Percentiles rank a stretch among this genome's conserved stretches.
Conservation (phyloP, 2,888 invertebrate genomes). For the Agonopterix heracliana region DNA sequence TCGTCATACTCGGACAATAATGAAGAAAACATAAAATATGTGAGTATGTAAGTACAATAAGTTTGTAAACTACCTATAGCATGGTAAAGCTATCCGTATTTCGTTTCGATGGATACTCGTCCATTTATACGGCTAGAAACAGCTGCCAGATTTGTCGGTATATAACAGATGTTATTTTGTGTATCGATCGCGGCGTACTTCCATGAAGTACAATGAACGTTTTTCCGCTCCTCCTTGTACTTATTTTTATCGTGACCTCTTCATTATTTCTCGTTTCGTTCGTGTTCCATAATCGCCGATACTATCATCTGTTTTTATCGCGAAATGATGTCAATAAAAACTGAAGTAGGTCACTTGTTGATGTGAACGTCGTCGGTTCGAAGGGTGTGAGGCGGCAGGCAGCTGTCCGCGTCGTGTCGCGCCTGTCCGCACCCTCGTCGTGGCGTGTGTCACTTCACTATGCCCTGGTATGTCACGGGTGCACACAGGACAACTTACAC, state of each 20-base stretch:
- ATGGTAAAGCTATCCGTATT: too few species aligned
- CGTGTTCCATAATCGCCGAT: slow-evolving; percentile 12
- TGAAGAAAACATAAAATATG: too few species aligned
- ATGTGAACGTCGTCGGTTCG: slow-evolving; percentile 16
- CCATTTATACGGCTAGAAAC: too few species aligned
- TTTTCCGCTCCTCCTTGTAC: neutral
- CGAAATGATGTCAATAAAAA: slow-evolving; percentile 21
- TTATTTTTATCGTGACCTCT: slow-evolving; percentile 6
- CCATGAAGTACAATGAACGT: too few species aligned
- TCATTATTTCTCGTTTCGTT: slow-evolving; percentile 8
- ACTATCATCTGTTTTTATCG: slow-evolving; percentile 19
- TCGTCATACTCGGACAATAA: too few species aligned
- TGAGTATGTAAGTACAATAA: too few species aligned
- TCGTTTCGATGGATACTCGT: too few species aligned
- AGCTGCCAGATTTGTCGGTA: too few species aligned
- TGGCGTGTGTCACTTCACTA: slow-evolving; percentile 1
- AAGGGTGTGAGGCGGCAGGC: slow-evolving; percentile 7
- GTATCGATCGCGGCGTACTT: too few species aligned
- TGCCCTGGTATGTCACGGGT: neutral
- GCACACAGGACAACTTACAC: too few species aligned
- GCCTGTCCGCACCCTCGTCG: neutral
- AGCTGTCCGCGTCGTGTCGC: neutral
- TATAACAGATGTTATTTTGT: too few species aligned
- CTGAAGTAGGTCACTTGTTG: slow-evolving; percentile 47
- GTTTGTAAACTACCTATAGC: too few species aligned